These are phyloP conservation scores for Aviceda subcristata DNA, from an alignment of 2,113 vertebrate species.

Conservation along the genomic window DNA sequence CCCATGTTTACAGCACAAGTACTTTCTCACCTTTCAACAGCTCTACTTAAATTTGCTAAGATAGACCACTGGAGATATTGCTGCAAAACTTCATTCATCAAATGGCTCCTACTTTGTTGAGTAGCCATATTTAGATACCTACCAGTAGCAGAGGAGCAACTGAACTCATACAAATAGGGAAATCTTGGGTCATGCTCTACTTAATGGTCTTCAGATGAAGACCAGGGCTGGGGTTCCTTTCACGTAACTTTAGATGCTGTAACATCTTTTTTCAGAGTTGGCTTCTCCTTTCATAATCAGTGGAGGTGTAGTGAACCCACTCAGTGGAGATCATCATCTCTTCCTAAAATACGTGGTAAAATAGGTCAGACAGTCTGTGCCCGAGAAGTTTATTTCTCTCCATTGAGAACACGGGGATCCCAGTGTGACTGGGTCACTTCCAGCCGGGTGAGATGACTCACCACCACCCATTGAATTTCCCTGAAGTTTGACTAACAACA, in stretches of 20 bases:
- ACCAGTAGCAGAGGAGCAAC: background rate
- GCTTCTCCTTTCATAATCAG: background rate
- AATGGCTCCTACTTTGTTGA: background rate
- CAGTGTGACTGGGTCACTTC: background rate
- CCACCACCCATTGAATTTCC: background rate
- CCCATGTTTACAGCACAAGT: slow-evolving; percentile 45
- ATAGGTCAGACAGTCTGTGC: background rate
- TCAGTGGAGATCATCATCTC: background rate
- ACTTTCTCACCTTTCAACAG: slow-evolving; percentile 47
- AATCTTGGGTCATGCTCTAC: background rate
- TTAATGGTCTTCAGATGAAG: background rate
- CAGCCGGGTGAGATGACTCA: background rate
- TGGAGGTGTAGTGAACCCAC: background rate
- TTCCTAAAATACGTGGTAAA: background rate
- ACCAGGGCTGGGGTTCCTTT: background rate
- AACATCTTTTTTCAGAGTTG: background rate
- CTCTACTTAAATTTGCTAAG: background rate
- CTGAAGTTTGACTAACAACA: background rate
- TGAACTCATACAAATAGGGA: background rate
- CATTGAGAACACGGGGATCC: background rate
- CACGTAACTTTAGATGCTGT: too few species aligned
- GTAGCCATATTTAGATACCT: background rate
- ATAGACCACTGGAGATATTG: background rate
- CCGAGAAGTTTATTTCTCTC: background rate
- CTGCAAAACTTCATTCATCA: slow-evolving; percentile 50